phyloP scores from a whole-genome alignment of 2,113 vertebrate genomes.

The Lamprotornis superbus region DNA sequence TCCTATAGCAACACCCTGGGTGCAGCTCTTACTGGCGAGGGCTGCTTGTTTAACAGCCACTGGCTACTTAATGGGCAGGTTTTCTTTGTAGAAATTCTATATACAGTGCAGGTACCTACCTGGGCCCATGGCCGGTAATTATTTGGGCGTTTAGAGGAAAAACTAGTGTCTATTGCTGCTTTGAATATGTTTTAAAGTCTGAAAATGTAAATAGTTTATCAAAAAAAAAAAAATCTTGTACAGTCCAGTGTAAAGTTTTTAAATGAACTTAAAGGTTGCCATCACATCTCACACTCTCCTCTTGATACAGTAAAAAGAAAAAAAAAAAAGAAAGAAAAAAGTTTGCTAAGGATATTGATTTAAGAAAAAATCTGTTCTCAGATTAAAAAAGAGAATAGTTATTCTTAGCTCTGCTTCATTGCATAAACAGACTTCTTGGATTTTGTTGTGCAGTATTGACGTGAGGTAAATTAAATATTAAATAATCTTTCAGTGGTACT shows the following conservation, averaged over 20 bases:
- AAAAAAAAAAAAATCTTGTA: slow-evolving; percentile 92
- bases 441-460: slow-evolving; percentile 98
- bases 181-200: slow-evolving; percentile 98
- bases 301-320: slow-evolving; percentile 84
- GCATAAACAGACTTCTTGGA: slow-evolving; percentile 93
- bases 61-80: slow-evolving; percentile 82
- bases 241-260: slow-evolving; percentile 99
- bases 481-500: slow-evolving; percentile 91
- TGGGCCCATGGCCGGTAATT: slow-evolving; percentile 88
- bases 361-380: slow-evolving; percentile 64
- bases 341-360: slow-evolving; percentile 89
- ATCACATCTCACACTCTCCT: slow-evolving; percentile 94
- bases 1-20: slow-evolving; percentile 90
- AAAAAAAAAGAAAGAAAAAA: slow-evolving; percentile 71
- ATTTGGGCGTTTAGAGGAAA: slow-evolving; percentile 92
- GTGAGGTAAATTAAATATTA: slow-evolving; percentile 95
- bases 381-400: slow-evolving; percentile 71
- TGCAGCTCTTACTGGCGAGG: slow-evolving; percentile 78
- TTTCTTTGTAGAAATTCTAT: slow-evolving; percentile 87
- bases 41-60: slow-evolving; percentile 78
- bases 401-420: slow-evolving; percentile 91
- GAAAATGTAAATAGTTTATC: slow-evolving; percentile 99
- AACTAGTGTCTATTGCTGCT: slow-evolving; percentile 99
- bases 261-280: slow-evolving; percentile 98
- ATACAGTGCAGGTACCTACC: slow-evolving; percentile 92